These are phyloP conservation scores for Druceiella hillmani DNA, from an alignment of 2,888 invertebrate species.

Conservation along the genomic window DNA sequence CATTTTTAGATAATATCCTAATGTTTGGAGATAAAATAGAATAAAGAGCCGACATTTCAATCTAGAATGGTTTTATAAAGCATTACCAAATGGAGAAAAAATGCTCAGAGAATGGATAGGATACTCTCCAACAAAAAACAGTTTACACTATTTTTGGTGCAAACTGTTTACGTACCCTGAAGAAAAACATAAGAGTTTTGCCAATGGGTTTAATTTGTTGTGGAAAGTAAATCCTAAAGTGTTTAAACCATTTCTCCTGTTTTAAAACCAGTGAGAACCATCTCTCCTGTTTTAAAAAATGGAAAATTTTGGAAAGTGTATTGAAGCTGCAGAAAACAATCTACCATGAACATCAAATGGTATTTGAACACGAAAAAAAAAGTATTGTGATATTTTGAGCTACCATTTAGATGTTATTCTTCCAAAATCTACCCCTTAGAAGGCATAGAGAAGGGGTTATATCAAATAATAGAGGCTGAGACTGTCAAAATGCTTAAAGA, in stretches of 20 bases:
- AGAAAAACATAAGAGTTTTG: not conserved
- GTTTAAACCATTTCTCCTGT: not conserved
- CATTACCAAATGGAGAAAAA: constrained; percentile 7
- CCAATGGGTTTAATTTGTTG: not conserved
- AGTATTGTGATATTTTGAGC: not conserved
- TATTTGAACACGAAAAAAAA: not conserved
- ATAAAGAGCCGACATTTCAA: not conserved
- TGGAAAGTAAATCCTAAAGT: constrained; percentile 1
- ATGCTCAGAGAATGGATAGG: constrained; percentile 6
- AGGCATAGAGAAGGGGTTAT: not conserved
- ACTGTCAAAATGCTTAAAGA: not conserved
- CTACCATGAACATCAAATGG: constrained; percentile 1
- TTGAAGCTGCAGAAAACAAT: no score
- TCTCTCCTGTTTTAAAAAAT: no score
- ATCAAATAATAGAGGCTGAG: not conserved
- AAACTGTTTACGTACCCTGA: constrained; percentile 1
- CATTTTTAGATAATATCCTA: not conserved
- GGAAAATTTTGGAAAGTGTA: no score
- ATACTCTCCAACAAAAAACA: constrained; percentile 4
- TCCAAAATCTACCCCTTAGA: not conserved
- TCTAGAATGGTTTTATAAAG: constrained; percentile 3
- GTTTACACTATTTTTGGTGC: constrained; percentile 7
- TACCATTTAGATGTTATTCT: not conserved
- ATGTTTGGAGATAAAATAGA: not conserved
- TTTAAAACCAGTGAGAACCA: no score